These are phyloP conservation scores for Lacerta viridis DNA, from an alignment of 2,797 vertebrate species.

Conservation along the genomic window DNA sequence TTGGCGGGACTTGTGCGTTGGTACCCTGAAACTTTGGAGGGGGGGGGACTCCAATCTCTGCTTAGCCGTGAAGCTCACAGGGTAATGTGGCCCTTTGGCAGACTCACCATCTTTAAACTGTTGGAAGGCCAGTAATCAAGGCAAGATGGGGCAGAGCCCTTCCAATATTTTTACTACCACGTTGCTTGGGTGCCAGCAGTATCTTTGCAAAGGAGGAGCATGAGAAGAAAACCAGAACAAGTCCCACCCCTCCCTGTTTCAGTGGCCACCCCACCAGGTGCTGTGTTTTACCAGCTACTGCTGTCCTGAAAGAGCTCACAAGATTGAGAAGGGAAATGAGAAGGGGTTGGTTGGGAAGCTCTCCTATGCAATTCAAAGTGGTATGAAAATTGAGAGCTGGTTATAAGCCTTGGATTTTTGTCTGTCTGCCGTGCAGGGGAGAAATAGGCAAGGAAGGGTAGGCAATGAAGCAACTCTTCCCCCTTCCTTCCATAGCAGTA, in stretches of 20 bases:
- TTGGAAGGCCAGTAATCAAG: too few species aligned
- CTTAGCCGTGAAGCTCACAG: not conserved
- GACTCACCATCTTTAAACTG: not conserved
- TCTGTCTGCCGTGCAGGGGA: not conserved
- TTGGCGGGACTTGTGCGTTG: not conserved
- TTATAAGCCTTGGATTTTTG: not conserved
- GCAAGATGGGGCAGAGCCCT: too few species aligned
- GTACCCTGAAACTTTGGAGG: not conserved
- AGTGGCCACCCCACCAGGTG: too few species aligned
- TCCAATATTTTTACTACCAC: too few species aligned
- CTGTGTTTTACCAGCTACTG: too few species aligned
- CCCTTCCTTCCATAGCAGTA: not conserved
- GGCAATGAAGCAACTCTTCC: not conserved
- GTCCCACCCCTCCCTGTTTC: too few species aligned
- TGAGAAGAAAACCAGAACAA: too few species aligned
- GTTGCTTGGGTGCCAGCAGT: too few species aligned
- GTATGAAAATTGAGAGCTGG: not conserved
- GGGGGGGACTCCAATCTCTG: too few species aligned
- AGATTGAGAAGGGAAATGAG: not conserved
- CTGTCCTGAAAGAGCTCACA: not conserved
- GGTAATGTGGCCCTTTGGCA: not conserved
- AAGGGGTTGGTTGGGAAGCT: not conserved
- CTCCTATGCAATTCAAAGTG: not conserved
- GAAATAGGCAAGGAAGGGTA: not conserved
- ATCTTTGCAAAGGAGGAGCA: too few species aligned